A percentile compares a stretch with the other conserved stretches of the same genome.
Evolutionary conservation across 2,113 vertebrate genomes (phyloP).

Genomic region (Ceyx cyanopectus): DNA sequence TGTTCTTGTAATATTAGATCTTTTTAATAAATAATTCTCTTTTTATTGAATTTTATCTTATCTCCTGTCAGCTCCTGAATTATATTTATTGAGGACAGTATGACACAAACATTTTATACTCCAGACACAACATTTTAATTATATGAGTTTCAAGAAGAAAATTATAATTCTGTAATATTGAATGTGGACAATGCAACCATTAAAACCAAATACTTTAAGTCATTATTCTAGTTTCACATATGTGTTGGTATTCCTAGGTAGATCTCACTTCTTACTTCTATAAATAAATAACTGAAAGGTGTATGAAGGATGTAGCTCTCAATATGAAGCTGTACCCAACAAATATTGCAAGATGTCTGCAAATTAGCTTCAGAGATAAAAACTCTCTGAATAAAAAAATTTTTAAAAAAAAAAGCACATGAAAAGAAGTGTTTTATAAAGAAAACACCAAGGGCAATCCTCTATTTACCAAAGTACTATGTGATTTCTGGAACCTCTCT

Average conservation of each 20-base stretch:
- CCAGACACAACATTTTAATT: neutral
- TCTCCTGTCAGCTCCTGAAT: constrained; percentile 75
- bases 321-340: neutral
- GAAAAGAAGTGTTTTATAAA: neutral
- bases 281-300: neutral
- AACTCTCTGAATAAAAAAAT: neutral
- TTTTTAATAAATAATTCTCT: constrained; percentile 87
- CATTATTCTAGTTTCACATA: neutral
- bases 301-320: neutral
- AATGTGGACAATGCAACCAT: neutral
- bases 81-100: neutral
- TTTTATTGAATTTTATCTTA: constrained; percentile 85
- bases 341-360: neutral
- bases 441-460: neutral
- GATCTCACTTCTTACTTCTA: neutral
- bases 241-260: neutral
- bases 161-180: neutral
- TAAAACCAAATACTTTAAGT: neutral
- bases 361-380: neutral
- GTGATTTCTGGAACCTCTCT: neutral
- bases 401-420: neutral
- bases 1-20: constrained; percentile 85
- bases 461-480: neutral
- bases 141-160: neutral
- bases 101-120: neutral